Base-by-base conservation (phyloP, 1,140 invertebrate species). In the Calephelis virginiensis region DNA sequence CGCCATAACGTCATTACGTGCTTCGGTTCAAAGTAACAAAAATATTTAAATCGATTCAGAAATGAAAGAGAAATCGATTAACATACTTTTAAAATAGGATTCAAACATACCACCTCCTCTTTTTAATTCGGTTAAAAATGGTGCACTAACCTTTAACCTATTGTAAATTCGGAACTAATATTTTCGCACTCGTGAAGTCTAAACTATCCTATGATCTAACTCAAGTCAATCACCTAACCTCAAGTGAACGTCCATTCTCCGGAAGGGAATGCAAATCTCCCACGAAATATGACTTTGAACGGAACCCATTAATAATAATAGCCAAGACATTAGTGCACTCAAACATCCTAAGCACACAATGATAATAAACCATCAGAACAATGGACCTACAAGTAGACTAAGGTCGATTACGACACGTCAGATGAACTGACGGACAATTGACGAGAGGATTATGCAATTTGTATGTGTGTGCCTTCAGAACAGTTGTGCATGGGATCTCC, bases 361-460 rank as follows among this genome's bases (percentile, higher is more conserved):
- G 63, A 56, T 40, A 56, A 40, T 56, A 64, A 53, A 56, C 53
- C 53, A 59, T 59, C 53, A 64, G 65, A 63, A 80, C 78, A 80
- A 80, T 78, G 67, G 77, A 68, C 45, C 59, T 59, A 68, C 64
- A 72, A 75, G 69, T 74, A 70, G 77, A 77, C 72, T 79, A 73
- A 79, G 77, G 73, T 71, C 78, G 73, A 66, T 80, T 80, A 74
- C 78, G 38, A 66, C 74, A 79, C 66, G 10, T 63, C 62, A 59
- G 46, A 64, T 49, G 63, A 49, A 75, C 74, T 63, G 46, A 64
- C 63, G 63, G 63, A 75, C 74, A 75, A 73, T 70, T 53, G 67
- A 56, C 74, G 74, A 69, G 74, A 71, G 71, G 70, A 75, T 59
- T 37, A 65, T 56, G 63, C 61, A 64, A 68, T 68, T 61, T 56